Evolutionary conservation across 1,140 invertebrate genomes (phyloP), one percentile per base, ranked within the genome.

Genomic region (Melitaea cinxia): DNA sequence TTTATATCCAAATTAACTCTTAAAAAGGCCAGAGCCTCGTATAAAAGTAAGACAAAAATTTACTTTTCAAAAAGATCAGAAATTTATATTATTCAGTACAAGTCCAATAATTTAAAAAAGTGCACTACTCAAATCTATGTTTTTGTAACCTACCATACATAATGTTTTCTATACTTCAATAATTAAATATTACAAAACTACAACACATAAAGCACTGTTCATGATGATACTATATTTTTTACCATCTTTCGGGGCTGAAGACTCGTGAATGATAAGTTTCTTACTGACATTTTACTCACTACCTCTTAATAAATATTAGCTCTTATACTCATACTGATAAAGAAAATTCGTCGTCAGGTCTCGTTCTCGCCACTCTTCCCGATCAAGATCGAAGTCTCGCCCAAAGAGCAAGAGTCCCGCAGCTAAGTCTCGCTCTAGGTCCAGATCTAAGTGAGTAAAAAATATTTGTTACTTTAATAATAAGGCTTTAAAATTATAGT

Each of bases 401-500:
- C 93, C 95, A 39, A 95, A 95, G 91, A 95, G 93, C 75, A 95
- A 95, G 91, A 95, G 94, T 37, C 94, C 91, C 82, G 94, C 91
- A 85, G 78, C 94, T 52, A 95, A 95, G 74, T 96, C 95, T 28
- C 93, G 94, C 50, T 95, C 94, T 50, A 84, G 93, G 62, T 94
- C 93, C 10, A 90, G 91, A 10, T 91, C 89, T 52, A 91, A 91
- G 91, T 91, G 63, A 91, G 90, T 91, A 60, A 9, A 21, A 5
- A 21, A 45, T 45, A n/a, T 23, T 4, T n/a, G 9, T 21, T 21
- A 0, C 24, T 0, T 7, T 9, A 52, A 17, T 30, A 52, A 28
- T 52, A 30, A n/a, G 30, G 50, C 58, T 15, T 37, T n/a, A n/a
- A n/a, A n/a, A n/a, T n/a, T 39, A 14, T 23, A 42, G 49, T 53